These are phyloP conservation scores for Chromoteleia sp. DNA, from an alignment of 2,888 invertebrate species.

Conservation along the genomic window DNA sequence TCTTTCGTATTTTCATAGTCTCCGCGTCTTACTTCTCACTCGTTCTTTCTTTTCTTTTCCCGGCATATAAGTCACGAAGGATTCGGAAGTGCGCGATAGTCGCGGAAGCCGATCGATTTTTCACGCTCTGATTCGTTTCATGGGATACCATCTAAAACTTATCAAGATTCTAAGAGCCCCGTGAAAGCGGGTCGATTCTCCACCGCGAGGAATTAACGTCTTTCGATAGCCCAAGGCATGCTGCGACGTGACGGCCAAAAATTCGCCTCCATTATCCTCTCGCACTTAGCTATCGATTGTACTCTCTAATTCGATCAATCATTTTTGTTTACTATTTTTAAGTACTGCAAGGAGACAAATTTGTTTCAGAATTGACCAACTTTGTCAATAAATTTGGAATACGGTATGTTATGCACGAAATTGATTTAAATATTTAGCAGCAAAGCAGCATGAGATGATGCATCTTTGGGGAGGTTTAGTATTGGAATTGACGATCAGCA, in stretches of 20 bases:
- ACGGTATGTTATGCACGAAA: too few relatives aligned
- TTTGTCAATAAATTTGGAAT: too few relatives aligned
- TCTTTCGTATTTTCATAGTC: too few relatives aligned
- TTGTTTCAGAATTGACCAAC: too few relatives aligned
- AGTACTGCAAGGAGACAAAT: too few relatives aligned
- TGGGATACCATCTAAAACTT: conserved; percentile 63
- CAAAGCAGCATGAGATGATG: too few relatives aligned
- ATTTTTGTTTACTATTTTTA: conserved; percentile 5
- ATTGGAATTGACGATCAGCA: too few relatives aligned
- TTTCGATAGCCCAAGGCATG: conserved; percentile 46
- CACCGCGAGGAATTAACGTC: conserved; percentile 49
- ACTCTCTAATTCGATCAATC: conserved; percentile 18
- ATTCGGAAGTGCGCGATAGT: conserved; percentile 64
- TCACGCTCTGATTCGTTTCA: conserved; percentile 67
- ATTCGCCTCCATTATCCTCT: conserved; percentile 27
- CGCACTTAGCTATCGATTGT: conserved; percentile 1
- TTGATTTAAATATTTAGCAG: too few relatives aligned
- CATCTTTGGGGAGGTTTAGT: too few relatives aligned
- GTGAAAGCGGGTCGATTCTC: conserved; percentile 54
- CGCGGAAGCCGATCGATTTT: conserved; percentile 65
- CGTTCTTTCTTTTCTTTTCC: conserved; percentile 10
- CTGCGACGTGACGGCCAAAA: conserved; percentile 47
- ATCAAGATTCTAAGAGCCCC: conserved; percentile 62
- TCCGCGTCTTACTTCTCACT: background rate
- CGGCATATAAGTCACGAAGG: conserved; percentile 60